Base-by-base conservation (phyloP, 2,888 invertebrate species). In the Drosophila seclusa region DNA sequence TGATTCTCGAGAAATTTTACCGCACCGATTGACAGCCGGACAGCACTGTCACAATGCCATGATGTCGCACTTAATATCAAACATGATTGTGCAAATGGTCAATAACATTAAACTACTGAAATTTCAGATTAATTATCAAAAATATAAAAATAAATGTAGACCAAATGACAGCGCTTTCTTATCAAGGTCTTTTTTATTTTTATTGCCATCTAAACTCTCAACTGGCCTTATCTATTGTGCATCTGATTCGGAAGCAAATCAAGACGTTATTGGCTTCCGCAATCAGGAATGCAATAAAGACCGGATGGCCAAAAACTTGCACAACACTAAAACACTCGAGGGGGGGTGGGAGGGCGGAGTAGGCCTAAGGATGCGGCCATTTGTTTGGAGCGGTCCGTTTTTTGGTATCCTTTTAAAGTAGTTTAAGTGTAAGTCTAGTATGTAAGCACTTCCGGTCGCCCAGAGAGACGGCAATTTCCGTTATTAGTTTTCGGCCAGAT, bases 381-480 rank as follows among this genome's bases (percentile, higher is more conserved):
- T 71, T 45, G 24, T 45, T 45, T 45, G 45, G 16, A 24, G 45
- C 27, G 24, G 8, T 73, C 62, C 77, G 53, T 7, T 62, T 54
- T 53, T 38, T 42, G 58, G 48, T 61, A 68, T 74, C 70, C 76
- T 67, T 84, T 84, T 85, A 80, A 88, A 82, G 71, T 87, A 82
- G 70, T 63, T 57, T 63, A 27, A 27, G 48, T 69, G 76, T 68
- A 68, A 80, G 68, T 82, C 78, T 75, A 78, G 80, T 78, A 80
- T 85, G 78, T 80, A 77, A 89, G 76, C 66, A 82, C 88, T 89
- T 86, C 87, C 86, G 78, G 67, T 78, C 75, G 80, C 72, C 76
- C 72, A 78, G 67, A 65, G 87, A 63, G 76, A 76, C 73, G 68
- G 68, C 80, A 80, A 78, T 87, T 87, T 86, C 86, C 86, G 86